These are phyloP conservation scores for Sisyra terminalis DNA, from an alignment of 2,888 invertebrate species.

Conservation along the genomic window DNA sequence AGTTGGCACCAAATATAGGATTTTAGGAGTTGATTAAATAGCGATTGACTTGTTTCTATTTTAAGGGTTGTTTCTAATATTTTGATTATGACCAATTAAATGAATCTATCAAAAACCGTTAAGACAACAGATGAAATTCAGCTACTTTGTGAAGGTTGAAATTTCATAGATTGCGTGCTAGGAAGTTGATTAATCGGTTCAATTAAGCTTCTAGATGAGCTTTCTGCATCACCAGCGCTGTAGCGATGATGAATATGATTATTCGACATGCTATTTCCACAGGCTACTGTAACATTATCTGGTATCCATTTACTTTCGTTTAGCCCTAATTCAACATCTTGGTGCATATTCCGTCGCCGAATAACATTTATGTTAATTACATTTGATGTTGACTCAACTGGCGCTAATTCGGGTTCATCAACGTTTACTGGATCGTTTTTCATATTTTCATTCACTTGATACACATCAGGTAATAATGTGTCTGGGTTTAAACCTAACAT, in stretches of 20 bases:
- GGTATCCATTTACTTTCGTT: not conserved
- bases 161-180: conserved; percentile 47
- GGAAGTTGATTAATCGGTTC: conserved; percentile 37
- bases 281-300: not conserved
- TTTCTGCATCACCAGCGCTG: conserved; percentile 52
- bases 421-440: conserved; percentile 17
- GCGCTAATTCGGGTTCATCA: not conserved
- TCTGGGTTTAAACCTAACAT: conserved; percentile 54
- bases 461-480: conserved; percentile 18
- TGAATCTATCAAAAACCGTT: not conserved
- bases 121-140: conserved; percentile 17
- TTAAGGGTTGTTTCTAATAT: not conserved
- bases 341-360: not conserved
- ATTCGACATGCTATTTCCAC: not conserved
- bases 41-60: not conserved
- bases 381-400: not conserved
- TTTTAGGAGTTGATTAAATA: too few species aligned
- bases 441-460: conserved; percentile 14
- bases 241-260: conserved; percentile 37
- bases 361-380: not conserved
- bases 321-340: conserved; percentile 6
- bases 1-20: too few species aligned
- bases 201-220: conserved; percentile 36
- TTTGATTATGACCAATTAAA: not conserved
- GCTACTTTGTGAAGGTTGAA: conserved; percentile 27